These are phyloP conservation scores for Pemphigus obesinymphae DNA, from an alignment of 1,140 invertebrate species.

Conservation along the genomic window DNA sequence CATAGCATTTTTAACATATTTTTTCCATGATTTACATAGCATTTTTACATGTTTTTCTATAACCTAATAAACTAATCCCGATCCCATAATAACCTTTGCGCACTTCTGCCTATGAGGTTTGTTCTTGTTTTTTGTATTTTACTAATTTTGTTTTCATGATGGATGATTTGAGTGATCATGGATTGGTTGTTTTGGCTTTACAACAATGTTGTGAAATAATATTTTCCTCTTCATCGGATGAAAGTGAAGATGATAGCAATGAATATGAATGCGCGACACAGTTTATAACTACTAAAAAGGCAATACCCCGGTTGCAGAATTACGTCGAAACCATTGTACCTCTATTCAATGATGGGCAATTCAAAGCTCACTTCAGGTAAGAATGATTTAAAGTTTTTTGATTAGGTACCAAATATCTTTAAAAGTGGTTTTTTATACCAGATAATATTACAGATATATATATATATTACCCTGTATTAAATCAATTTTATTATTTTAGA, in stretches of 20 bases:
- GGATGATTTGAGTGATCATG: not conserved
- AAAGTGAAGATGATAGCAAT: not conserved
- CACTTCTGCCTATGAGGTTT: no score
- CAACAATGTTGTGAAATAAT: not conserved
- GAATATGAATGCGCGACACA: not conserved
- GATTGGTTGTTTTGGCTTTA: not conserved
- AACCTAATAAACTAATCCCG: no score
- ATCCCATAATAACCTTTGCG: no score
- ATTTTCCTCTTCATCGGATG: constrained; percentile 1
- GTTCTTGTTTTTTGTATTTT: no score
- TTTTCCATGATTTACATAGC: no score
- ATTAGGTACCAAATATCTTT: no score
- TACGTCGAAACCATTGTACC: not conserved
- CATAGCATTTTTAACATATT: no score
- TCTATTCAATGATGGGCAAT: not conserved
- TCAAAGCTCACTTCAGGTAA: not conserved
- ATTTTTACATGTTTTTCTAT: no score
- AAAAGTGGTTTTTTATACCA: no score
- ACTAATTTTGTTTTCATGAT: not conserved
- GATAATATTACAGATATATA: no score
- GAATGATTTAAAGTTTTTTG: not conserved
- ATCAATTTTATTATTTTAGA: not conserved
- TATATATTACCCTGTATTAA: not conserved
- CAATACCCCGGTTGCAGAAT: not conserved
- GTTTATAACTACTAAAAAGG: not conserved